Conservation (phyloP, 53 echinoderm and acorn worm genomes). For the Crossaster papposus region DNA sequence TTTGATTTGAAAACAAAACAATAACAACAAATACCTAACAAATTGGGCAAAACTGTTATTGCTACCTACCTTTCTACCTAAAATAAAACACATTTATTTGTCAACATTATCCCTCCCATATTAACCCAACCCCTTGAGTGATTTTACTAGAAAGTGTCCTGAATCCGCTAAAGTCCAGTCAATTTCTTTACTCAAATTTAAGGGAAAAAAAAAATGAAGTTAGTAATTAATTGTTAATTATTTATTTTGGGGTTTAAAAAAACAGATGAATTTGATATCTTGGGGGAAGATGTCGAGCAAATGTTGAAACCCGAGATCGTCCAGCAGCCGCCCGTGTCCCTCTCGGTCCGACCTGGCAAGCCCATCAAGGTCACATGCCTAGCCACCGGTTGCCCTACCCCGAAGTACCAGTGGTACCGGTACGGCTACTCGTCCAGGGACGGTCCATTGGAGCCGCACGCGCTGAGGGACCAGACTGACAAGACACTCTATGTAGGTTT, state of each 20-base stretch:
- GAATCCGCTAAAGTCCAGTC: no score
- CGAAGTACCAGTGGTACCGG: constrained; percentile 86
- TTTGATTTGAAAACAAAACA: no score
- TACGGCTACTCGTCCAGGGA: constrained; percentile 29
- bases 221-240: background rate
- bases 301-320: constrained; percentile 59
- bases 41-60: no score
- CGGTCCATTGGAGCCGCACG: constrained; percentile 14
- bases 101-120: no score
- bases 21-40: no score
- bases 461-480: constrained; percentile 33
- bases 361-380: constrained; percentile 64
- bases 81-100: no score
- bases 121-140: no score
- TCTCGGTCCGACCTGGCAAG: constrained; percentile 61
- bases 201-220: background rate
- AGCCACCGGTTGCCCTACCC: constrained; percentile 76
- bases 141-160: no score
- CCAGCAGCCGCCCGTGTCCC: constrained; percentile 57
- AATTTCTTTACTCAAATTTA: no score
- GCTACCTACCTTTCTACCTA: no score
- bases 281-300: background rate
- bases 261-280: background rate
- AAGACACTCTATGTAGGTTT: constrained; percentile 44
- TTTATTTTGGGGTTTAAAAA: background rate